Conservation (phyloP, 2,113 vertebrate species). For the Grammomys dolichurus region DNA sequence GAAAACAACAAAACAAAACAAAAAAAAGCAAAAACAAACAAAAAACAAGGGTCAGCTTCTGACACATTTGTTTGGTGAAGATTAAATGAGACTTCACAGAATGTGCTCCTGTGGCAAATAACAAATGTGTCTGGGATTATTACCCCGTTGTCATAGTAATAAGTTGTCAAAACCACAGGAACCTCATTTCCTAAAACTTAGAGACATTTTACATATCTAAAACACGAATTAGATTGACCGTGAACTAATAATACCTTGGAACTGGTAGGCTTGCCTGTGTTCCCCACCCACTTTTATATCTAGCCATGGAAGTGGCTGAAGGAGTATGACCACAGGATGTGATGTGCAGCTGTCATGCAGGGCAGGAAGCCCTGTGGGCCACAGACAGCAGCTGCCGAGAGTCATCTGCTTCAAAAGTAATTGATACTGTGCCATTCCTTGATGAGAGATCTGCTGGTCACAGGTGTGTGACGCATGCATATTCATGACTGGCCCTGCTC, state of each 20-base stretch:
- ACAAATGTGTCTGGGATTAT: not conserved
- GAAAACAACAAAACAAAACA: not conserved
- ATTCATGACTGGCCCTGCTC: slow-evolving; percentile 55
- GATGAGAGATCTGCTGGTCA: slow-evolving; percentile 42
- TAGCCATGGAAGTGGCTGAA: slow-evolving; percentile 22
- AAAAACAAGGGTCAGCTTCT: not conserved
- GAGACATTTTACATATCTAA: not conserved
- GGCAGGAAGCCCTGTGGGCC: slow-evolving; percentile 27
- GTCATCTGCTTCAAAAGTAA: slow-evolving; percentile 68
- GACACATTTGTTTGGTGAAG: not conserved
- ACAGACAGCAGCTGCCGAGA: slow-evolving; percentile 71
- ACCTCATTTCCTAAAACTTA: slow-evolving; percentile 6
- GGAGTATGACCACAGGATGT: not conserved
- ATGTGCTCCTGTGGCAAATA: not conserved
- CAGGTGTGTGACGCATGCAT: slow-evolving; percentile 71
- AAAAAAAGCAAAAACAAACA: too few species aligned
- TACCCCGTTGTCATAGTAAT: slow-evolving; percentile 19
- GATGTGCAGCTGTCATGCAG: slow-evolving; percentile 72
- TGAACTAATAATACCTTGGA: not conserved
- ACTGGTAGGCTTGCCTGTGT: not conserved
- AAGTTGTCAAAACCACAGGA: slow-evolving; percentile 2
- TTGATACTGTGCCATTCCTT: slow-evolving; percentile 56
- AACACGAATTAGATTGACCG: not conserved
- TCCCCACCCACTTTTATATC: not conserved
- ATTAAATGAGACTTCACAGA: slow-evolving; percentile 34